A percentile compares a stretch with the other conserved stretches of the same genome.
Conservation (phyloP, 2,113 vertebrate genomes). For the Rallus limicola region DNA sequence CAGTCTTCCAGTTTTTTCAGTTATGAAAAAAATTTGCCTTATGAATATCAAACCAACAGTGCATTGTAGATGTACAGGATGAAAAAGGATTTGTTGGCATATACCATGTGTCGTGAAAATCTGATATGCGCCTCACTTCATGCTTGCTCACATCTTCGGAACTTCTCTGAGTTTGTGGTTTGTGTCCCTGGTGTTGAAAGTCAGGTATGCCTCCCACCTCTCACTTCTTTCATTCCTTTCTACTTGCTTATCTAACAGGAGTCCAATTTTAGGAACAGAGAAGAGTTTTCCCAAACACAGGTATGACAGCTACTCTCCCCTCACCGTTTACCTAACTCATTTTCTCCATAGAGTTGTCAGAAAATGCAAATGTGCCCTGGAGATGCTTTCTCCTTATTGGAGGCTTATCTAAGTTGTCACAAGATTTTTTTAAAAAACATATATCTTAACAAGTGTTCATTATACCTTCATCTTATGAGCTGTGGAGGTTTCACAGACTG, state of each 20-base stretch:
- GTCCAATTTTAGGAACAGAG: background rate
- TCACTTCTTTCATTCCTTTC: background rate
- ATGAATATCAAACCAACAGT: background rate
- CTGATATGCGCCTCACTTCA: background rate
- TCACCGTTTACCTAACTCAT: background rate
- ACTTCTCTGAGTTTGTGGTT: background rate
- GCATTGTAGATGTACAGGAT: background rate
- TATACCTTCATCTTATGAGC: background rate
- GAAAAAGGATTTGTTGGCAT: background rate
- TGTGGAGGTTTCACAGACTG: background rate
- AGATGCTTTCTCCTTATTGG: background rate
- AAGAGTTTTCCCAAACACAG: background rate
- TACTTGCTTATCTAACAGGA: background rate
- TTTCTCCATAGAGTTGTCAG: background rate
- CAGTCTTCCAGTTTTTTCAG: background rate
- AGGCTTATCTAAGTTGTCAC: background rate
- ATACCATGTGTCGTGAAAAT: background rate
- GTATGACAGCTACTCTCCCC: background rate
- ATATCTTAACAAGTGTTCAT: fast-evolving
- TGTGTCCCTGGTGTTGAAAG: background rate
- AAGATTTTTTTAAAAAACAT: background rate
- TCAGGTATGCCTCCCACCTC: background rate
- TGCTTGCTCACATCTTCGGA: background rate
- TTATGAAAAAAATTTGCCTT: background rate
- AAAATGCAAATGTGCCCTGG: background rate